These are phyloP conservation scores for Oscheius sp. DNA, from an alignment of 1,140 invertebrate species.

Conservation along the genomic window DNA sequence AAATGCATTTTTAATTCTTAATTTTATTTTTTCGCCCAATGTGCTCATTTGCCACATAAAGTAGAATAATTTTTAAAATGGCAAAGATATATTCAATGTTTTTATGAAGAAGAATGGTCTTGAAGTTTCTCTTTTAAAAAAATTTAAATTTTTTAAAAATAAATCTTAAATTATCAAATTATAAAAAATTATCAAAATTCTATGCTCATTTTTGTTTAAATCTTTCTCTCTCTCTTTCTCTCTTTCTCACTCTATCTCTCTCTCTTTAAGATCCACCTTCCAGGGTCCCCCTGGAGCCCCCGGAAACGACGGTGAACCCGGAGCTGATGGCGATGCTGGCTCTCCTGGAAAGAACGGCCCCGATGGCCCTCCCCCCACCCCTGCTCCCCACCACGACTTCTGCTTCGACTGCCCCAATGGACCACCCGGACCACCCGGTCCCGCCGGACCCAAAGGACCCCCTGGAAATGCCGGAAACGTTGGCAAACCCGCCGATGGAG, in stretches of 20 bases:
- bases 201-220: too few relatives aligned
- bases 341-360: constrained; percentile 34
- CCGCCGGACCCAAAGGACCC: constrained; percentile 35
- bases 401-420: constrained; percentile 36
- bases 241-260: too few relatives aligned
- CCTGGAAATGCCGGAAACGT: constrained; percentile 24
- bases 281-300: constrained; percentile 41
- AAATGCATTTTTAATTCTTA: too few relatives aligned
- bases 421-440: constrained; percentile 33
- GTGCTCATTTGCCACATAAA: too few relatives aligned
- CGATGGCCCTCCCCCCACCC: constrained; percentile 33
- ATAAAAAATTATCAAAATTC: not conserved
- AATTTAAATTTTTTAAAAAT: too few relatives aligned
- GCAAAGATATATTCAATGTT: too few relatives aligned
- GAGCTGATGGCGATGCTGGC: constrained; percentile 38
- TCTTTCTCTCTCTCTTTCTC: too few relatives aligned
- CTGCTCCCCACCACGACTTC: constrained; percentile 22
- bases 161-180: not conserved
- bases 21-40: too few relatives aligned
- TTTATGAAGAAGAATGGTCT: too few relatives aligned
- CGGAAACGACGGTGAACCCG: constrained; percentile 40
- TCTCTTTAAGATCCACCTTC: too few relatives aligned
- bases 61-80: too few relatives aligned
- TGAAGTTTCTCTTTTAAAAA: too few relatives aligned
- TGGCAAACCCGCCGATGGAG: constrained; percentile 25